Evolutionary conservation across 2,888 invertebrate species (phyloP), one percentile per base, ranked within the genome.

Genomic region (Busseola fusca): DNA sequence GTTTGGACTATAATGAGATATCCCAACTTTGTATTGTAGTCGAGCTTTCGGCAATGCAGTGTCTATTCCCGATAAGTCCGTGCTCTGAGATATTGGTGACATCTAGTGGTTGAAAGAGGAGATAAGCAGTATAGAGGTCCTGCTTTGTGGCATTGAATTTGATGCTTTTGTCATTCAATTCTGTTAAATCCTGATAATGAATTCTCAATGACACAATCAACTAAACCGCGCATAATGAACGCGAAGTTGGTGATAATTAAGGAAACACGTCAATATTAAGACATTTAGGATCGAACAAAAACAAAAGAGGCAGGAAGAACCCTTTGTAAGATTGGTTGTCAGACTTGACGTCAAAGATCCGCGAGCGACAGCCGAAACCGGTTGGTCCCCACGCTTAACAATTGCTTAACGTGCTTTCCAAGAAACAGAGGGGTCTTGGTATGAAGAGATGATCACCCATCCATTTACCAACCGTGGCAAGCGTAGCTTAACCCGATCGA

Each of bases 1-100:
- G 89, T 88, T 88, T 87, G 76, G 34, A 64, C 67, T 45, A 75
- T 87, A 89, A 89, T 88, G 87, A 87, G 89, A 83, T 87, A 83
- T 70, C 62, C 54, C 48, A 67, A 74, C 81, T 83, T 83, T 85
- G 84, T 84, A 70, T 68, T 60, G 72, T 48, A 45, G 34, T 45
- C 42, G 14, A 59, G 65, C 63, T 73, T 71, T 58, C 62, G 68
- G 67, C n/a, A 21, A 16, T 58, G 59, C 74, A 56, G 63, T 59
- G 21, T 37, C 25, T n/a, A 64, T 37, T 27, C n/a, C 10, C 21
- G n/a, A 76, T 65, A 76, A 30, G 40, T 34, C 54, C 37, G 12
- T 5, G 59, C 37, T 50, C 64, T 37, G 37, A 56, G n/a, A 34
- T 56, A 54, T 64, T 18, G 16, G 3, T 16, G 27, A 37, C 27